phyloP scores from a whole-genome alignment of 2,888 invertebrate species.

The Gymnosoma rotundatum region DNA sequence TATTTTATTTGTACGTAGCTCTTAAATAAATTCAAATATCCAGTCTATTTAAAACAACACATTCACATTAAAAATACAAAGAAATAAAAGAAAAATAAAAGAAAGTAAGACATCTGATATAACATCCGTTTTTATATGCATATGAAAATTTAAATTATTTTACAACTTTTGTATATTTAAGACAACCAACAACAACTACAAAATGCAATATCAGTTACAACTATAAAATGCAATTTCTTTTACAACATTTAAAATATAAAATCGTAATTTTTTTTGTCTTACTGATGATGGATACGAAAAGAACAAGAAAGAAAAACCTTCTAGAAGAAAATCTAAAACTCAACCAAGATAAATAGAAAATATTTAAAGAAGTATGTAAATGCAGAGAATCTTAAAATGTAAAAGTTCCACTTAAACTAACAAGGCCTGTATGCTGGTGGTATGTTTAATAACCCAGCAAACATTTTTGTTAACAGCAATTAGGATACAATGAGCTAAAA shows the following conservation, averaged over 20 bases:
- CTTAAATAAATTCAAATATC: conserved; percentile 8
- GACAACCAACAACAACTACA: conserved; percentile 28
- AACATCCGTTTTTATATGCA: conserved; percentile 62
- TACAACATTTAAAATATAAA: conserved; percentile 39
- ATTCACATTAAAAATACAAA: neutral
- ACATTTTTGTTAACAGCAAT: no score
- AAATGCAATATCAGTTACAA: conserved; percentile 44
- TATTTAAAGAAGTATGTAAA: conserved; percentile 56
- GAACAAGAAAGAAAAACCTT: conserved; percentile 10
- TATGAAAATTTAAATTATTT: conserved; percentile 67
- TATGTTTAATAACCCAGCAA: no score
- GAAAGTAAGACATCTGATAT: conserved; percentile 48
- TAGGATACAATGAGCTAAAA: no score
- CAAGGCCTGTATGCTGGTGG: neutral
- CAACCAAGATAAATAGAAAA: neutral
- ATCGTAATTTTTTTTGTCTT: conserved; percentile 17
- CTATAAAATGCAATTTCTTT: conserved; percentile 39
- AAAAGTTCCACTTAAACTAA: neutral
- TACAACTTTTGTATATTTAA: conserved; percentile 31
- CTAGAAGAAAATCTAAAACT: conserved; percentile 1
- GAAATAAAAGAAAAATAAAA: conserved; percentile 5
- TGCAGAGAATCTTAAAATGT: conserved; percentile 34
- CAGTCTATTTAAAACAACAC: conserved; percentile 27
- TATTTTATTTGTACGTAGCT: no score
- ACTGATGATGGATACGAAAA: conserved; percentile 47